Evolutionary conservation across 1,140 invertebrate genomes (phyloP), one percentile per base, ranked within the genome.

Genomic region (Bombus haemorrhoidalis): DNA sequence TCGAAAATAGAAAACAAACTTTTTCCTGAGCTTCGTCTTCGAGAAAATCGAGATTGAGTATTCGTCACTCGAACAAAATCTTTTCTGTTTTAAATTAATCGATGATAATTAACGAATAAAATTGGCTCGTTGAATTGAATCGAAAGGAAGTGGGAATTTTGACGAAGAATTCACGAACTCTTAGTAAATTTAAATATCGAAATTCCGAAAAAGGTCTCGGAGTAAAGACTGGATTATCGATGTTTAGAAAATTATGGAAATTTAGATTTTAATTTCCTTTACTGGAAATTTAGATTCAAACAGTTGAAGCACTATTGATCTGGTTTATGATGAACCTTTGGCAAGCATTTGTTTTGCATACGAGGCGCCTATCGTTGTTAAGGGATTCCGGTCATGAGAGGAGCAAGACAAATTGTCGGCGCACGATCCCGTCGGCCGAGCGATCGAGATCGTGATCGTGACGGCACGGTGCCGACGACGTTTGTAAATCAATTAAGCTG

Each of bases 401-500:
- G 83, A 83, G 80, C 83, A 90, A 90, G 89, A 90, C 89, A 90
- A 90, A 90, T 90, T 88, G 89, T 90, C 89, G 89, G 86, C 83
- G 76, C 89, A 78, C 88, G 89, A 90, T 91, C 83, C 69, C 89
- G 87, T 88, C 86, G 82, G 69, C 75, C 76, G 71, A 53, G 66
- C 86, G 89, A 91, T 91, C 89, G 85, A 91, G 90, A 91, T 91
- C 89, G 85, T 78, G 89, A 91, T 91, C 89, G 86, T 88, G 91
- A 91, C 86, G 84, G 86, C 83, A 82, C 62, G 47, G 47, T n/a
- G 28, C 10, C 81, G 68, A 90, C 69, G 81, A 85, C 89, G 89
- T 93, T 91, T 92, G 83, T 92, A 93, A 93, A 93, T 93, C 93
- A 93, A 94, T 93, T 93, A 93, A 92, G 89, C 86, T 66, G 53